These are phyloP conservation scores for Nothobranchius furzeri DNA, from an alignment of 2,113 vertebrate species.

Conservation along the genomic window DNA sequence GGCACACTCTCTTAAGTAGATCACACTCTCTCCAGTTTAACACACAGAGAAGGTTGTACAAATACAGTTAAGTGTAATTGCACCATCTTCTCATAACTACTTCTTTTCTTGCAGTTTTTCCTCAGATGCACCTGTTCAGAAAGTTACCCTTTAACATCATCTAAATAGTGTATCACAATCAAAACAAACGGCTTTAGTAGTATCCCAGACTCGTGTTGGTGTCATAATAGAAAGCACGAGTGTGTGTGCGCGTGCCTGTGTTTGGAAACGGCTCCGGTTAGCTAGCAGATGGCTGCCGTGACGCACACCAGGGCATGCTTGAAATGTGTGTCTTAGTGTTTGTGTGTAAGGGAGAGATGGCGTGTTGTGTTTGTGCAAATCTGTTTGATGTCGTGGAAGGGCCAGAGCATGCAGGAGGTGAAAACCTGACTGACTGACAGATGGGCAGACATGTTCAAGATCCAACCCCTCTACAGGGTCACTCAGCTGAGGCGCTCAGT, in stretches of 20 bases:
- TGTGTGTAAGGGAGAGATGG: slow-evolving; percentile 21
- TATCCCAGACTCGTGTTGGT: slow-evolving; percentile 19
- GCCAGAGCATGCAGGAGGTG: slow-evolving; percentile 53
- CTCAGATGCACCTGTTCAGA: background rate
- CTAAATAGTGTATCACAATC: background rate
- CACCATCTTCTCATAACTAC: background rate
- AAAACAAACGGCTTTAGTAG: slow-evolving; percentile 1
- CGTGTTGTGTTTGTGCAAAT: slow-evolving; percentile 35
- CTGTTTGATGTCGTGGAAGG: slow-evolving; percentile 35
- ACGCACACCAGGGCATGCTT: slow-evolving; percentile 65
- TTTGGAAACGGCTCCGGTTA: slow-evolving; percentile 62
- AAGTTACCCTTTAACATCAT: background rate
- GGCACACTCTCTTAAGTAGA: slow-evolving; percentile 65
- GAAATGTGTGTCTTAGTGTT: slow-evolving; percentile 31
- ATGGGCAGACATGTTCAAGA: slow-evolving; percentile 70
- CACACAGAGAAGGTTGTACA: slow-evolving; percentile 5
- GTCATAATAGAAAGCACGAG: slow-evolving; percentile 25
- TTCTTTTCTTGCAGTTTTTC: background rate
- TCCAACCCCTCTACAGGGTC: slow-evolving; percentile 63
- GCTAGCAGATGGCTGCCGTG: slow-evolving; percentile 74
- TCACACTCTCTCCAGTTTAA: slow-evolving; percentile 41
- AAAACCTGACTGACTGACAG: slow-evolving; percentile 74
- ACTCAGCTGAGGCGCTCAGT: slow-evolving; percentile 54
- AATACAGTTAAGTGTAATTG: background rate
- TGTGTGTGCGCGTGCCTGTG: slow-evolving; percentile 6